A percentile compares a stretch with the other conserved stretches of the same genome.
These are phyloP conservation scores for Oplegnathus fasciatus DNA, from an alignment of 2,113 vertebrate genomes.

Conservation along the genomic window DNA sequence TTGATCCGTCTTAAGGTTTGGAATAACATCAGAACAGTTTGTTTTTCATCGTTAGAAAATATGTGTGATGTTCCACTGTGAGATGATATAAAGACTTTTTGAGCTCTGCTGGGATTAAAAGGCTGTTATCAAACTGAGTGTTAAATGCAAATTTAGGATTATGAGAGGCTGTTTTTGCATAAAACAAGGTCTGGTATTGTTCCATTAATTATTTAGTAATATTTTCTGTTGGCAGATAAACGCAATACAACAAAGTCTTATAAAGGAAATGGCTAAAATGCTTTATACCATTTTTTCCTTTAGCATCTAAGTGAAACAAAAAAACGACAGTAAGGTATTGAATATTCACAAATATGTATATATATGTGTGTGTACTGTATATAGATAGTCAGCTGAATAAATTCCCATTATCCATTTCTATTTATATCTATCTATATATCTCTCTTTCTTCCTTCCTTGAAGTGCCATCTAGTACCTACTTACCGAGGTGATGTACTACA, in stretches of 20 bases:
- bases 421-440: neutral
- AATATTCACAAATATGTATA: neutral
- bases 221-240: conserved; percentile 16
- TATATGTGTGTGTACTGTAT: neutral
- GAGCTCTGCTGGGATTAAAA: conserved; percentile 40
- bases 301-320: neutral
- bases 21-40: conserved; percentile 44
- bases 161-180: conserved; percentile 16
- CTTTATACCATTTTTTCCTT: neutral
- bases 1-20: conserved; percentile 42
- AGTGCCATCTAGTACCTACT: neutral
- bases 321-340: neutral
- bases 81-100: conserved; percentile 24
- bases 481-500: neutral
- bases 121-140: conserved; percentile 23
- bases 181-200: conserved; percentile 44
- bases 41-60: conserved; percentile 44
- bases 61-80: conserved; percentile 20
- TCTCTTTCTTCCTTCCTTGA: neutral
- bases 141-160: conserved; percentile 56
- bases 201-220: conserved; percentile 25
- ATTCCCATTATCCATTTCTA: neutral
- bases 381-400: neutral
- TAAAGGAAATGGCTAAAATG: neutral
- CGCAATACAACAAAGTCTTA: neutral